Base-by-base conservation (phyloP, 1,140 invertebrate species). In the Pseudomyrmex dendroicus region DNA sequence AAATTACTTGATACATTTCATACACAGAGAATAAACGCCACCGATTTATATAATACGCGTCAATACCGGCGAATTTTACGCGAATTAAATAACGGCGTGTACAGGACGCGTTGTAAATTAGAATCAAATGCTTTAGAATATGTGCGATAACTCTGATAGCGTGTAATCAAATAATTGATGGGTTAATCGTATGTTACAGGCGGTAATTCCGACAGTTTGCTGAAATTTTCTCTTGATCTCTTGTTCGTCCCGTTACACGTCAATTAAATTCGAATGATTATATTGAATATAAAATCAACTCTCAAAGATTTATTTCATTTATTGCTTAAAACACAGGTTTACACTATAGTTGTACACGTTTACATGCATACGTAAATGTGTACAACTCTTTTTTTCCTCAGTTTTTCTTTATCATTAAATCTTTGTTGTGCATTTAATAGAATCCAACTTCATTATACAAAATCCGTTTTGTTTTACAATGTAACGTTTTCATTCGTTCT, bases 91-190 rank as follows among this genome's bases (percentile, higher is more conserved):
- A 80, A 70, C 35, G n/a, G 54, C 12, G 1, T 48, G 44, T 48
- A n/a, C 8, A 46, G 15, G 2, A 61, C 44, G n/a, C 20, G 56
- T 35, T 59, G 66, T n/a, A 80, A 80, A 80, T 80, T 80, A 80
- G 76, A 70, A 72, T 59, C 44, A 80, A 80, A 80, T 50, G 70
- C 72, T 72, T 66, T 80, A 80, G 64, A 70, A 72, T 70, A 50
- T 59, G 54, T 66, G 52, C 20, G 15, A 70, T 72, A 54, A 50
- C 54, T 80, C 54, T 67, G 50, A 78, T 64, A 80, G n/a, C 66
- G 12, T 59, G 44, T 80, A 72, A 80, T 80, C 52, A n/a, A 80
- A 80, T 72, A 72, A 80, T 72, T 50, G 76, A 72, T 59, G 54
- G 9, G 44, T 80, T 70, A 48, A 80, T 61, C 44, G n/a, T 17